Percentiles rank a stretch among this genome's conserved stretches.
phyloP scores from a whole-genome alignment of 2,888 invertebrate species.

The Morpho helenor region DNA sequence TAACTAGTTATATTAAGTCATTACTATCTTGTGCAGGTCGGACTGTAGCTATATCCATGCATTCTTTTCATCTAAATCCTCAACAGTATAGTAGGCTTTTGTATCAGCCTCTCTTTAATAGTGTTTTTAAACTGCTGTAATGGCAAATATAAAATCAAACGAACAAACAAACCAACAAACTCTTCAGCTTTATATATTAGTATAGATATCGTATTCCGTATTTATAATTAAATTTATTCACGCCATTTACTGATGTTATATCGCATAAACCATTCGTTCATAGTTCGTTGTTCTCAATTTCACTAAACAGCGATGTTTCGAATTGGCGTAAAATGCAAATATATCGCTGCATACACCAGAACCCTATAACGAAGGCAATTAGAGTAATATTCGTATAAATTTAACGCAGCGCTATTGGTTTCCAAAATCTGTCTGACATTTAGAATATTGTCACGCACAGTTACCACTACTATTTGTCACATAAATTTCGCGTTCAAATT shows the following conservation, averaged over 20 bases:
- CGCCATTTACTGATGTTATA: neutral
- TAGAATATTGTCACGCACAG: slow-evolving; percentile 12
- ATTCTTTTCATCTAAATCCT: too few species aligned
- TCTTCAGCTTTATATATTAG: too few species aligned
- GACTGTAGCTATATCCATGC: too few species aligned
- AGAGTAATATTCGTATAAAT: slow-evolving; percentile 9
- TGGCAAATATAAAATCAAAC: too few species aligned
- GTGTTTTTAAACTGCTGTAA: too few species aligned
- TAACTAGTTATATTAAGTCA: too few species aligned
- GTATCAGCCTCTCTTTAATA: too few species aligned
- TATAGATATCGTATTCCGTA: neutral
- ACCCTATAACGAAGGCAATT: slow-evolving; percentile 1
- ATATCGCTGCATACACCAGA: neutral
- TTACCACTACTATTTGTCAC: slow-evolving; percentile 3
- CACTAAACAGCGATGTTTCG: slow-evolving; percentile 7
- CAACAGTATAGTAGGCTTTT: too few species aligned
- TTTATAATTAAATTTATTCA: neutral
- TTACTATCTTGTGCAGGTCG: too few species aligned
- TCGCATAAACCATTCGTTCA: neutral
- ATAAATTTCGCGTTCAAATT: neutral
- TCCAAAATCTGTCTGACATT: slow-evolving; percentile 8
- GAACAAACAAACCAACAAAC: too few species aligned
- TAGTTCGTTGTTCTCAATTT: slow-evolving; percentile 10
- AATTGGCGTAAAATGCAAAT: slow-evolving; percentile 8
- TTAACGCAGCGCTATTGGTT: neutral